phyloP scores from a whole-genome alignment of 2,888 invertebrate genomes.

The Creontiades dilutus region DNA sequence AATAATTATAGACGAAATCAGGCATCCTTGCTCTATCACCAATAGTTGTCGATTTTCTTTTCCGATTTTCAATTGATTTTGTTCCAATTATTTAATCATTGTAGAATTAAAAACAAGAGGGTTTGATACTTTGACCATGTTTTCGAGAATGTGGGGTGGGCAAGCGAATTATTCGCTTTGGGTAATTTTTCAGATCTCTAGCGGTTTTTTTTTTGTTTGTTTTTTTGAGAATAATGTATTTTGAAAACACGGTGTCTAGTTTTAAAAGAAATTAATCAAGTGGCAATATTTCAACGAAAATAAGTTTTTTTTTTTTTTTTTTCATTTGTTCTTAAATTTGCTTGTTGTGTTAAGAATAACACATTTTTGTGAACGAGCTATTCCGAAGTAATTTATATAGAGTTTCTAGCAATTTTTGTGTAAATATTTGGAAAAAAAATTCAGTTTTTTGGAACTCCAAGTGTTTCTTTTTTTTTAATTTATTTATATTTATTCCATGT shows the following conservation, averaged over 20 bases:
- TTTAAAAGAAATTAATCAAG: constrained; percentile 52
- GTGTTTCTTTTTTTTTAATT: constrained; percentile 45
- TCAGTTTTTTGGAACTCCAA: not conserved
- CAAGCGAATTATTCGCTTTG: constrained; percentile 38
- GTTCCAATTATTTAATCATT: not conserved
- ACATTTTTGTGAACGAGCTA: constrained; percentile 41
- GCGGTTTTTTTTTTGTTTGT: constrained; percentile 47
- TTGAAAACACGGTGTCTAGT: constrained; percentile 60
- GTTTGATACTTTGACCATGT: constrained; percentile 30
- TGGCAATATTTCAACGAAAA: constrained; percentile 66
- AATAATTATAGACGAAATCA: not conserved
- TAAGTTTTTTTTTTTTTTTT: not conserved
- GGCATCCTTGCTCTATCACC: not conserved
- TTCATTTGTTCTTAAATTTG: constrained; percentile 1
- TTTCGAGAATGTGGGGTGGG: constrained; percentile 48
- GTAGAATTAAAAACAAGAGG: constrained; percentile 30
- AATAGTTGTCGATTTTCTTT: constrained; percentile 11
- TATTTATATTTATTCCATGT: constrained; percentile 19
- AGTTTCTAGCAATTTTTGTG: constrained; percentile 42
- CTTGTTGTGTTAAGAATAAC: constrained; percentile 22
- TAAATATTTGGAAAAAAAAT: constrained; percentile 36
- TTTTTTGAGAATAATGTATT: constrained; percentile 10
- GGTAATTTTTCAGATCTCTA: constrained; percentile 69
- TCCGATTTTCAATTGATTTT: not conserved
- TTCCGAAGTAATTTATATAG: constrained; percentile 41